Evolutionary conservation across 2,888 invertebrate genomes (phyloP), one percentile per base, ranked within the genome.

Genomic region (Hybos culiciformis): DNA sequence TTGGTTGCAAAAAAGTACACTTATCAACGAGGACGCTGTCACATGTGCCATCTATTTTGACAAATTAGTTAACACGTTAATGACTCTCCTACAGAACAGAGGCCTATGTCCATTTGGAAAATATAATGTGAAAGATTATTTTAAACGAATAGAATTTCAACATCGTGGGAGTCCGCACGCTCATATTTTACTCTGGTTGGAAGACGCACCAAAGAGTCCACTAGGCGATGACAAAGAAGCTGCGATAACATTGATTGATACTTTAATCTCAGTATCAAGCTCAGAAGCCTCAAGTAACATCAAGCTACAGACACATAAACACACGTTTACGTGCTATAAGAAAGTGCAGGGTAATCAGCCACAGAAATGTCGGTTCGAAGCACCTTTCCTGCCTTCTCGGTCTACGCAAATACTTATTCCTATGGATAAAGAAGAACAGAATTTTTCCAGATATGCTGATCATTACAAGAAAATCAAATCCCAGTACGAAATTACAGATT

Each of bases 111-210:
- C 50, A 20, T 53, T 52, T 33, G 46, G 46, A 3, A 6, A 23
- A 9, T 23, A 23, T 9, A 6, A 7, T 7, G 23, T 23, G 23
- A 6, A 7, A 7, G 23, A 55, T 31, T 50, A 44, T 33, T 63
- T 63, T 49, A 36, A 56, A 51, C 49, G 59, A 4, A 59, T 62
- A 46, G 61, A 65, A 48, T 65, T 66, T 39, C 61, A 62, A 44
- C 58, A 62, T 51, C 48, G 54, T 43, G 64, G 61, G 47, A 62
- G 62, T 46, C 61, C 63, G 0, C 60, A 58, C 44, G 62, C 61
- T 9, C 63, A 64, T 32, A 59, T 62, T 51, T 52, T 65, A 24
- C 5, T 64, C 46, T 67, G 63, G 64, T 52, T 66, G 11, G 49
- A 60, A 34, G 37, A 61, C 38, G 63, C 55, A 37, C 62, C 62